Percentiles rank a stretch among this genome's conserved stretches.
Conservation (phyloP, 2,797 vertebrate species). For the Coccyzus lansbergi region DNA sequence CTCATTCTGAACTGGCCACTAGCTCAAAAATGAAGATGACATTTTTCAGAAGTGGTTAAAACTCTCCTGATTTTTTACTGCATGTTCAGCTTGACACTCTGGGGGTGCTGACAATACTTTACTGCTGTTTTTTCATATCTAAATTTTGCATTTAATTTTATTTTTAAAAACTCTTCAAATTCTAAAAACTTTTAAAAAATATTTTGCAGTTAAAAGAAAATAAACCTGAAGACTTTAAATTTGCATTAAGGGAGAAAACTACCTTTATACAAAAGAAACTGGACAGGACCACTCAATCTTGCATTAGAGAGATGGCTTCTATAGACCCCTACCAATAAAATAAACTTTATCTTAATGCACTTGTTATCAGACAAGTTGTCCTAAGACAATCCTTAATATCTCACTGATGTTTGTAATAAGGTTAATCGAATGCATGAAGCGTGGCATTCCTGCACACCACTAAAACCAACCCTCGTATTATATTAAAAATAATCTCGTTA, state of each 20-base stretch:
- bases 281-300: not conserved
- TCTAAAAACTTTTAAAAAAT: not conserved
- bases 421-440: not conserved
- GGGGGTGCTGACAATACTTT: not conserved
- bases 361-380: not conserved
- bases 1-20: not conserved
- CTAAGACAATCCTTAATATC: not conserved
- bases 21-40: not conserved
- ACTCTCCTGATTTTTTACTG: not conserved
- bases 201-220: not conserved
- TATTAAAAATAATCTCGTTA: not conserved
- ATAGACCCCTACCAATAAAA: not conserved
- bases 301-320: not conserved
- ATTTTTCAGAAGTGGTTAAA: not conserved
- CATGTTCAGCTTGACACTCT: not conserved
- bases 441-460: not conserved
- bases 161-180: not conserved
- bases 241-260: not conserved
- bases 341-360: not conserved
- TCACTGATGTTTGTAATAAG: not conserved
- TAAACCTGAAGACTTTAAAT: not conserved
- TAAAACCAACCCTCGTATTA: not conserved
- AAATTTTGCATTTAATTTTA: not conserved
- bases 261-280: not conserved
- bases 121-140: not conserved